Evolutionary conservation across 2,888 invertebrate species (phyloP), one percentile per base, ranked within the genome.

Genomic region (Epinotia ramella): DNA sequence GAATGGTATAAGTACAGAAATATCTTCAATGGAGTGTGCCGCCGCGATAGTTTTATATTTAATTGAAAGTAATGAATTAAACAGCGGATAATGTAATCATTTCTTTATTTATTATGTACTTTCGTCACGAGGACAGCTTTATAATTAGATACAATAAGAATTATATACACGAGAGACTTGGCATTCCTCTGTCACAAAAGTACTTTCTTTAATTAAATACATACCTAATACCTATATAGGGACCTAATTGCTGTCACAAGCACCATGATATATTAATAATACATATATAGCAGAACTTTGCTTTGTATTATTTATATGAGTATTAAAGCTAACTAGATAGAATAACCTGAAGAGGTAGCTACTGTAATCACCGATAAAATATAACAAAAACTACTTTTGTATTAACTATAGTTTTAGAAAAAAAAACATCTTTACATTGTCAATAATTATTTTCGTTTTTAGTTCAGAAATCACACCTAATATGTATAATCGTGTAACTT

Each of bases 31-130:
- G 33, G 56, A 24, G 56, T 44, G 16, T n/a, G 53, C 67, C 66
- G 46, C 71, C 66, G 40, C 33, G 59, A 65, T 65, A 62, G 20
- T 33, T 18, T 60, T 60, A 60, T 59, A 71, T 64, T 74, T 76
- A 60, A 77, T 73, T 69, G 63, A 69, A 65, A 81, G 76, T 77
- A 80, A 81, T 79, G 78, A 84, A 81, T 87, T 83, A 87, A 86
- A 86, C 81, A 78, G 76, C 62, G 76, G 78, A 85, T 83, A 83
- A 80, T 82, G 81, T 78, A 80, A 83, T 83, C 80, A 60, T 65
- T 75, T 76, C 80, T 80, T 77, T 70, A 77, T 81, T 83, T 81
- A 80, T 81, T 82, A 77, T 80, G 77, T 81, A 81, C 67, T 78
- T 76, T 78, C 77, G 72, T 79, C 77, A 75, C 64, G 49, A 73